Conservation (phyloP, 2,888 invertebrate genomes). For the Pandemis corylana region DNA sequence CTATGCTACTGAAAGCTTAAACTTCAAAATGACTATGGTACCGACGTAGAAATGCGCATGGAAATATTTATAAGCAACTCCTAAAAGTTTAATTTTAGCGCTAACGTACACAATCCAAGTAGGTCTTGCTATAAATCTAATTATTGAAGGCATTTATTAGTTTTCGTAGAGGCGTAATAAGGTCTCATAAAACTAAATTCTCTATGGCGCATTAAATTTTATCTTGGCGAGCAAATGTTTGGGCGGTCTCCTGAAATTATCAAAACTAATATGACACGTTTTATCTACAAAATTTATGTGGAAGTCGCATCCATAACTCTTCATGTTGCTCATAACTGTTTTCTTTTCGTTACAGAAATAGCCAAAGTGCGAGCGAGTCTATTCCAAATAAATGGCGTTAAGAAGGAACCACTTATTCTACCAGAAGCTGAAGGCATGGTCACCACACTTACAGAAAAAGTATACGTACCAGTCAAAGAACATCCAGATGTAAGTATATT, state of each 20-base stretch:
- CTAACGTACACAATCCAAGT: constrained; percentile 6
- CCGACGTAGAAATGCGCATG: neutral
- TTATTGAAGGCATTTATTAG: constrained; percentile 27
- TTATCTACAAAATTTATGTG: constrained; percentile 63
- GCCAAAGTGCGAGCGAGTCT: constrained; percentile 98
- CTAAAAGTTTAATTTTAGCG: neutral
- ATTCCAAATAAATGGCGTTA: constrained; percentile 99
- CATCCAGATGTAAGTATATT: constrained; percentile 98
- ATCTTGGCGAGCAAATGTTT: constrained; percentile 64
- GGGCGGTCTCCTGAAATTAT: constrained; percentile 66
- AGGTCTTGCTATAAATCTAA: constrained; percentile 22
- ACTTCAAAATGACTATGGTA: neutral
- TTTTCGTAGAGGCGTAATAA: constrained; percentile 20
- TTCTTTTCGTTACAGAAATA: constrained; percentile 93
- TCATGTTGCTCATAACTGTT: constrained; percentile 48
- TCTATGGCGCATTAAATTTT: constrained; percentile 65
- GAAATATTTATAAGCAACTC: constrained; percentile 1
- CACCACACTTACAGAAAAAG: constrained; percentile 98
- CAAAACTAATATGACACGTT: constrained; percentile 62
- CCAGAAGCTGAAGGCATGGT: constrained; percentile 96
- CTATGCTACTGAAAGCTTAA: neutral
- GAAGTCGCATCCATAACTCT: constrained; percentile 52
- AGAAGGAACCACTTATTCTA: constrained; percentile 95
- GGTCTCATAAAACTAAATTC: constrained; percentile 47
- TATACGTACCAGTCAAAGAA: constrained; percentile 99